These are phyloP conservation scores for Anas georgica DNA, from an alignment of 2,797 vertebrate species.

Conservation along the genomic window DNA sequence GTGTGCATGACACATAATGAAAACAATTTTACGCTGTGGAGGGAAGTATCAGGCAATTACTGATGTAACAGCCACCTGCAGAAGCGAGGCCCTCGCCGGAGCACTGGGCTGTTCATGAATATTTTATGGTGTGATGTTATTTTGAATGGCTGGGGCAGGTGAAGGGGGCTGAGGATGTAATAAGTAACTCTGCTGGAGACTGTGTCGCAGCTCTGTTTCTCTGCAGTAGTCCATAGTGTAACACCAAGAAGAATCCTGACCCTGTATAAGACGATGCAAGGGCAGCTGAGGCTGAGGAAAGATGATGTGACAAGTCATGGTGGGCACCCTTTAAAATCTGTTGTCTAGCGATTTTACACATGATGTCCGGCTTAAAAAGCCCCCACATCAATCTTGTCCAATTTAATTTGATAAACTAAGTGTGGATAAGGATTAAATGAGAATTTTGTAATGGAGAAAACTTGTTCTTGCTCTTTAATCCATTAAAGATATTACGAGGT, in stretches of 20 bases:
- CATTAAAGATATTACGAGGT: slow-evolving; percentile 74
- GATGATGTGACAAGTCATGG: slow-evolving; percentile 93
- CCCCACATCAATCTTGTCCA: slow-evolving; percentile 92
- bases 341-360: slow-evolving; percentile 99
- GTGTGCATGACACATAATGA: slow-evolving; percentile 99
- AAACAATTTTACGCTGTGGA: slow-evolving; percentile 99
- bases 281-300: slow-evolving; percentile 87
- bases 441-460: slow-evolving; percentile 88
- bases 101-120: slow-evolving; percentile 92
- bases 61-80: slow-evolving; percentile 99
- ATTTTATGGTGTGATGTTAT: slow-evolving; percentile 98
- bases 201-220: slow-evolving; percentile 93
- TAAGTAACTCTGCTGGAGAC: slow-evolving; percentile 98
- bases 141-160: slow-evolving; percentile 96
- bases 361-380: slow-evolving; percentile 90
- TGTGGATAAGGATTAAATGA: slow-evolving; percentile 99
- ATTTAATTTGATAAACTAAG: slow-evolving; percentile 99
- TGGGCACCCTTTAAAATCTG: slow-evolving; percentile 91
- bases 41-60: slow-evolving; percentile 99
- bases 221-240: slow-evolving; percentile 92
- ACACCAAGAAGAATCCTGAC: slow-evolving; percentile 92
- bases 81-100: slow-evolving; percentile 85
- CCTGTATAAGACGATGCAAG: slow-evolving; percentile 81
- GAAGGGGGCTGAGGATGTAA: slow-evolving; percentile 90
- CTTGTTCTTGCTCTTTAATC: slow-evolving; percentile 80